These are phyloP conservation scores for Hypena proboscidalis DNA, from an alignment of 2,888 invertebrate species.

Conservation along the genomic window DNA sequence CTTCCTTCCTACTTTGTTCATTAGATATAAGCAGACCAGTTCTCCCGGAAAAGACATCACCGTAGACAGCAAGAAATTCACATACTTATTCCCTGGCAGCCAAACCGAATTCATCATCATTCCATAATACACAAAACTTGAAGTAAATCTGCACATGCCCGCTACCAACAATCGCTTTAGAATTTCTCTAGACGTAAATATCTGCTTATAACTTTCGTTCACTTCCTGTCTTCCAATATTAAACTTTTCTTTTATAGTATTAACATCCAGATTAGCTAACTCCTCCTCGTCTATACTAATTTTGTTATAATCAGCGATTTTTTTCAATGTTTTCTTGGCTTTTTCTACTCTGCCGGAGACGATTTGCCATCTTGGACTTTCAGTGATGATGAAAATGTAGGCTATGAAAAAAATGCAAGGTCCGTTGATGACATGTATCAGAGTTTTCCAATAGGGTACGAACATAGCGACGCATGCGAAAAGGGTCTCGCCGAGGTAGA, in stretches of 20 bases:
- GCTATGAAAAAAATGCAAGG: slow-evolving; percentile 61
- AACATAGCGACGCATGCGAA: slow-evolving; percentile 69
- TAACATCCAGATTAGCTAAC: slow-evolving; percentile 52
- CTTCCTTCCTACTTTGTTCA: slow-evolving; percentile 71
- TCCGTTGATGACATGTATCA: slow-evolving; percentile 64
- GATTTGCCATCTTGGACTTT: slow-evolving; percentile 74
- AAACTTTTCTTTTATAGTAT: slow-evolving; percentile 56
- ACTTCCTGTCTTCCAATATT: slow-evolving; percentile 56
- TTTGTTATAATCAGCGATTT: slow-evolving; percentile 61
- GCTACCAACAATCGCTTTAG: slow-evolving; percentile 58
- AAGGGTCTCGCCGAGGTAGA: slow-evolving; percentile 65
- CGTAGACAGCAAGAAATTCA: slow-evolving; percentile 67
- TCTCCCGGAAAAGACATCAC: slow-evolving; percentile 76
- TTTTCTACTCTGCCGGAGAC: slow-evolving; percentile 61
- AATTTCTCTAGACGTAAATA: slow-evolving; percentile 62
- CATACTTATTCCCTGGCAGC: slow-evolving; percentile 71
- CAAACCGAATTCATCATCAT: slow-evolving; percentile 70
- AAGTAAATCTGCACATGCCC: slow-evolving; percentile 58
- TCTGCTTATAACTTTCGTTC: slow-evolving; percentile 55
- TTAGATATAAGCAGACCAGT: slow-evolving; percentile 60
- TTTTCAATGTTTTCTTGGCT: slow-evolving; percentile 56
- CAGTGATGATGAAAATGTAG: slow-evolving; percentile 57
- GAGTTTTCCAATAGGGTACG: slow-evolving; percentile 66
- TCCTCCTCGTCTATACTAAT: slow-evolving; percentile 57
- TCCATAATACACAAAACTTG: slow-evolving; percentile 71